Evolutionary conservation across 2,797 vertebrate species (phyloP).

Genomic region (Echeneis naucrates): DNA sequence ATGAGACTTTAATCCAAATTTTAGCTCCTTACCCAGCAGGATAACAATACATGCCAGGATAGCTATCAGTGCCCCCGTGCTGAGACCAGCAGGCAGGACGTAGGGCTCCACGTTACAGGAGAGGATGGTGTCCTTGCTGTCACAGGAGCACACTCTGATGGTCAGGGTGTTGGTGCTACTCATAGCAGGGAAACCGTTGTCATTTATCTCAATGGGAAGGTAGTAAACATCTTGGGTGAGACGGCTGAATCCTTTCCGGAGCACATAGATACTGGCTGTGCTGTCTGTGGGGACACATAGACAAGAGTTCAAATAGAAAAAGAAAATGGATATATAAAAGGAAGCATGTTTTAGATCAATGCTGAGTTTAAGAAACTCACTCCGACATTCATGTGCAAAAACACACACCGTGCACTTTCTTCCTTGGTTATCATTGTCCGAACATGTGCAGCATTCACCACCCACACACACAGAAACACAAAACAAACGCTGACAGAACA

Average conservation of each 20-base stretch:
- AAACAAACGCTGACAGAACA: not conserved
- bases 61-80: conserved; percentile 95
- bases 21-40: conserved; percentile 87
- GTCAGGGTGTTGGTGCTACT: conserved; percentile 96
- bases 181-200: conserved; percentile 90
- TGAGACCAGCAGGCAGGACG: conserved; percentile 91
- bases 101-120: conserved; percentile 94
- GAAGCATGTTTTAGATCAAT: not conserved
- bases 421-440: not conserved
- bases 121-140: conserved; percentile 87
- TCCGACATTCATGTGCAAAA: not conserved
- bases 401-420: not conserved
- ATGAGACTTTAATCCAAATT: not conserved
- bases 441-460: not conserved
- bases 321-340: not conserved
- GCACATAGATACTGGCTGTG: conserved; percentile 91
- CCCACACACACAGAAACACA: not conserved
- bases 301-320: not conserved
- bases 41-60: conserved; percentile 98
- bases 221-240: conserved; percentile 92
- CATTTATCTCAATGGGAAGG: conserved; percentile 94
- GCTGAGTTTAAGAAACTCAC: not conserved
- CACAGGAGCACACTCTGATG: conserved; percentile 94
- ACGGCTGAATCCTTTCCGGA: conserved; percentile 91
- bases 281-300: conserved; percentile 85